Conservation (phyloP, 2,113 vertebrate genomes). For the Mionectes macconnelli region DNA sequence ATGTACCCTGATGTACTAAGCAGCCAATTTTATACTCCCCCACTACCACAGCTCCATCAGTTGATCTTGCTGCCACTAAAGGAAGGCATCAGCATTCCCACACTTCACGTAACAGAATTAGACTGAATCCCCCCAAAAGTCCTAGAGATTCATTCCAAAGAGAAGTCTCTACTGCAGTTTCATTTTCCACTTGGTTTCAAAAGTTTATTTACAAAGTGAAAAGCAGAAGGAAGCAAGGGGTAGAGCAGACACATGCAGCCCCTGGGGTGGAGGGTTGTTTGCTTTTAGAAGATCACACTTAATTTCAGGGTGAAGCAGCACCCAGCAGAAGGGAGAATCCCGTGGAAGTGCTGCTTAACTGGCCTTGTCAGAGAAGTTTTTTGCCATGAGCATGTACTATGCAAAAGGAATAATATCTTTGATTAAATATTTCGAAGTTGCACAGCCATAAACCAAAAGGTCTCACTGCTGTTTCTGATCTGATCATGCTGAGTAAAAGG, state of each 20-base stretch:
- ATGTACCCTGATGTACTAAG: not conserved
- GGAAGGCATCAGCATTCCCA: not conserved
- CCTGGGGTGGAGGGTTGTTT: not conserved
- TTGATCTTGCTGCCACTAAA: not conserved
- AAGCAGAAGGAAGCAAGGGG: not conserved
- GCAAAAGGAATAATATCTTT: not conserved
- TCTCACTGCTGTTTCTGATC: rapidly evolving
- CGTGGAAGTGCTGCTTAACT: not conserved
- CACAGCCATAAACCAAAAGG: not conserved
- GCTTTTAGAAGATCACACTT: not conserved
- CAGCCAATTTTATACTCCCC: not conserved
- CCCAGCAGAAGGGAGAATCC: not conserved
- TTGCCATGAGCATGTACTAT: not conserved
- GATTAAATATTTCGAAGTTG: not conserved
- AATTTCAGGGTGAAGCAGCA: not conserved
- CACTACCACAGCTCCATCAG: not conserved
- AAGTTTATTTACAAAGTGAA: not conserved
- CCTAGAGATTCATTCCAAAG: not conserved
- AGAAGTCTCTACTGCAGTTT: not conserved
- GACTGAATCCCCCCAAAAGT: not conserved
- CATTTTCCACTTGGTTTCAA: not conserved
- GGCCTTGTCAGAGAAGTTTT: not conserved
- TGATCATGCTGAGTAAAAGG: rapidly evolving
- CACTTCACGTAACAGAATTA: not conserved
- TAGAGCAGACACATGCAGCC: rapidly evolving